Percentiles rank a stretch among this genome's conserved stretches.
Evolutionary conservation across 1,140 invertebrate genomes (phyloP).

Genomic region (Drosophila athabasca): DNA sequence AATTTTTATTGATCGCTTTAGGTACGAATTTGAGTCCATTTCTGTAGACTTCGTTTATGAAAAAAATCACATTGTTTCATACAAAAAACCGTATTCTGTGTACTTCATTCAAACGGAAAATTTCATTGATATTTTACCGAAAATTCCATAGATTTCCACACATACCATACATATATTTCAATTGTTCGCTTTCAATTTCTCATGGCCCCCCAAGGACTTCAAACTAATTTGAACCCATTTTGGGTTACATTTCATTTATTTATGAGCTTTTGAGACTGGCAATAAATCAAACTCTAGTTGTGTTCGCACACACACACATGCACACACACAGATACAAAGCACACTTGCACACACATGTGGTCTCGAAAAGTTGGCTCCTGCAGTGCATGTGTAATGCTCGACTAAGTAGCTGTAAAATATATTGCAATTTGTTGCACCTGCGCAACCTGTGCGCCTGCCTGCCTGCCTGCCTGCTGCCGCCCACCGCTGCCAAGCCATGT

Average conservation of each 20-base stretch:
- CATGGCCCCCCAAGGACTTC: neutral
- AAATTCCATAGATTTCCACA: neutral
- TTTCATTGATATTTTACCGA: no score
- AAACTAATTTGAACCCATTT: slow-evolving; percentile 20
- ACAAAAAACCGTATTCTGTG: no score
- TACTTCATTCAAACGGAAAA: no score
- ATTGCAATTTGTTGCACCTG: slow-evolving; percentile 69
- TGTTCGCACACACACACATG: slow-evolving; percentile 25
- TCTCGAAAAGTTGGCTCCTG: slow-evolving; percentile 44
- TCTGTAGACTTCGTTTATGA: no score
- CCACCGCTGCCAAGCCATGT: slow-evolving; percentile 6
- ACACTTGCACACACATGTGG: neutral
- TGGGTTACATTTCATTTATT: slow-evolving; percentile 37
- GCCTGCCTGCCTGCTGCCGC: no score
- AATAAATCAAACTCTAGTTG: slow-evolving; percentile 52
- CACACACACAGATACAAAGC: neutral
- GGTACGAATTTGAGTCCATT: no score
- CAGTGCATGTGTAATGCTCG: slow-evolving; percentile 39
- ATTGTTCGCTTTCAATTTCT: neutral
- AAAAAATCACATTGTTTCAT: no score
- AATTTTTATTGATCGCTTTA: no score
- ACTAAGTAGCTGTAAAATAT: slow-evolving; percentile 52
- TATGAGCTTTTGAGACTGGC: slow-evolving; percentile 39
- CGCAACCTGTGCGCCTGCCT: neutral
- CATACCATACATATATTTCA: slow-evolving; percentile 6